These are phyloP conservation scores for Stichodactyla helianthus DNA, from an alignment of 64 coral and sea anemone genomes.

Conservation along the genomic window DNA sequence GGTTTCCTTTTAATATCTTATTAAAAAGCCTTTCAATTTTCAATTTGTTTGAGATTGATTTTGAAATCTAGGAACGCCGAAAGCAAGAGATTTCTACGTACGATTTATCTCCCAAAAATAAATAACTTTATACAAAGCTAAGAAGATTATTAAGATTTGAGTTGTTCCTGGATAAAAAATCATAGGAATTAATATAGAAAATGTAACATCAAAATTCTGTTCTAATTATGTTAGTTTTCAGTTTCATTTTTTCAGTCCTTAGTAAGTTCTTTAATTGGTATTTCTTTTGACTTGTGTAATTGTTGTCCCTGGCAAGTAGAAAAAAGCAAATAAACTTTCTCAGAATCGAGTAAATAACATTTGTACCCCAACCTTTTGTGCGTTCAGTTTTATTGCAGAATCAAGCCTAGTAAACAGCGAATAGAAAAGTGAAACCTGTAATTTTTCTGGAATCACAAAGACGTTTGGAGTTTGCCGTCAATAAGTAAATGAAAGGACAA, in stretches of 20 bases:
- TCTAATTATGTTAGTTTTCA: background rate
- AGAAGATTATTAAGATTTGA: background rate
- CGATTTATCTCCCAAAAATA: background rate
- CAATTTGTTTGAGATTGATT: background rate
- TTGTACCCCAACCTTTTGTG: background rate
- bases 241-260: background rate
- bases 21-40: background rate
- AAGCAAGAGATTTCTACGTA: background rate
- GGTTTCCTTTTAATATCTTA: background rate
- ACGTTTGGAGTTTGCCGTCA: background rate
- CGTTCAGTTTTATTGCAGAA: background rate
- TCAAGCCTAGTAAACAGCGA: background rate
- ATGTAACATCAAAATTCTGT: background rate
- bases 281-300: background rate
- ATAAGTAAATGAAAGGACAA: background rate
- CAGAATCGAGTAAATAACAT: background rate
- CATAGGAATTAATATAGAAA: background rate
- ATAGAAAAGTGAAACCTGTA: background rate
- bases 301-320: background rate
- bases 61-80: background rate
- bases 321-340: background rate
- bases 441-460: background rate
- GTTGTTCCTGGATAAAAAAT: background rate
- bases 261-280: background rate
- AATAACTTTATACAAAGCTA: background rate